A percentile compares a stretch with the other conserved stretches of the same genome.
phyloP scores from a whole-genome alignment of 2,888 invertebrate genomes.

The Reticulitermes lucifugus region DNA sequence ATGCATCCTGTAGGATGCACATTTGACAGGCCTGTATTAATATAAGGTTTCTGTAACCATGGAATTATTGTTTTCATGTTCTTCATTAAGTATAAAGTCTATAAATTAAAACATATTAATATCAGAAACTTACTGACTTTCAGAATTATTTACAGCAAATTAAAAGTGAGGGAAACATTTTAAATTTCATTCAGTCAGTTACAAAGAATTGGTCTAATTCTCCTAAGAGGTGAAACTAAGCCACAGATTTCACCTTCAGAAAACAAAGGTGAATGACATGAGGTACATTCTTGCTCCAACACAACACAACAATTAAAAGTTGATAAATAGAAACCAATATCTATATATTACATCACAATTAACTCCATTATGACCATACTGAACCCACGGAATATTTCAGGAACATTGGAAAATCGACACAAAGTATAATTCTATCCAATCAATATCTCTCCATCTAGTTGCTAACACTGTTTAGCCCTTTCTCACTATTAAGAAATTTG shows the following conservation, averaged over 20 bases:
- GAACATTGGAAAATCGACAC: constrained; percentile 36
- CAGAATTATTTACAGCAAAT: no score
- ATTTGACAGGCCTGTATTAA: no score
- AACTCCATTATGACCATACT: constrained; percentile 24
- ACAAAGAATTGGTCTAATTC: neutral
- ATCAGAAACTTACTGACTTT: no score
- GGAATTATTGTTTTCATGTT: no score
- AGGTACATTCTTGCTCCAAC: constrained; percentile 11
- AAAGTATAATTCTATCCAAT: neutral
- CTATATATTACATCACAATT: constrained; percentile 39
- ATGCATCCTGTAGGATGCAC: no score
- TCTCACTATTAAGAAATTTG: neutral
- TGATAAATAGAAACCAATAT: constrained; percentile 5
- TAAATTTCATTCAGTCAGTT: no score
- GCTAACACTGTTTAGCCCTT: neutral
- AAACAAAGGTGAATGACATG: neutral
- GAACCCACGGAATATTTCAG: constrained; percentile 32
- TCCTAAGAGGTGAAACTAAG: constrained; percentile 21
- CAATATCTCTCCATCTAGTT: neutral
- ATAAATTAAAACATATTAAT: no score
- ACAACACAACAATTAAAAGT: constrained; percentile 18
- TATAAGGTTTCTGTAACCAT: no score
- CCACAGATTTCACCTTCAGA: constrained; percentile 27
- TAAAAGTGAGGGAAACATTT: no score
- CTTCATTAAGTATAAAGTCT: no score